phyloP scores from a whole-genome alignment of 92 coral and sea anemone genomes.

The Epizoanthus illoricatus region DNA sequence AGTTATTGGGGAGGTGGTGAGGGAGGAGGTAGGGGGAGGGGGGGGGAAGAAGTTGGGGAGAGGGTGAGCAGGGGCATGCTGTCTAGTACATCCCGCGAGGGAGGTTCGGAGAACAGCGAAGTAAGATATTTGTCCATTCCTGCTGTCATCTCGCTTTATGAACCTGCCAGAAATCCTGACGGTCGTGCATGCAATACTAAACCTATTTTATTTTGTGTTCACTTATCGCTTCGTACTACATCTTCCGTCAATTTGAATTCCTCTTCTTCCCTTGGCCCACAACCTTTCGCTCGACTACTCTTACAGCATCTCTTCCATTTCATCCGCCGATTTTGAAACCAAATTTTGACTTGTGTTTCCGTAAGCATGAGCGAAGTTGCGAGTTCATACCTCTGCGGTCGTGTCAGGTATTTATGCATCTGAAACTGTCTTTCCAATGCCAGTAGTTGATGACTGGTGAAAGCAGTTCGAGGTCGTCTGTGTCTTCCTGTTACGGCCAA shows the following conservation, averaged over 20 bases:
- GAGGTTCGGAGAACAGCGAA: no score
- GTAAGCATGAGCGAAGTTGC: slow-evolving; percentile 85
- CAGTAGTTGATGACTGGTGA: slow-evolving; percentile 83
- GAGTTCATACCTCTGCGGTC: slow-evolving; percentile 88
- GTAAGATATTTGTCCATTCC: no score
- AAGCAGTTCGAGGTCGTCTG: slow-evolving; percentile 88
- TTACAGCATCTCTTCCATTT: slow-evolving; percentile 87
- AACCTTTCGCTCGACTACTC: slow-evolving; percentile 38
- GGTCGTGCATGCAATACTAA: no score
- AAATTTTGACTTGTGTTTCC: slow-evolving; percentile 86
- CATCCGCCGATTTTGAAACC: slow-evolving; percentile 94
- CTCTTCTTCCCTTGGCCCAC: slow-evolving; percentile 16
- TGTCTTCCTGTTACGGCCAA: slow-evolving; percentile 67
- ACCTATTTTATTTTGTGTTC: background rate
- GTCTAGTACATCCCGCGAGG: no score
- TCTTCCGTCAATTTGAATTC: slow-evolving; percentile 1
- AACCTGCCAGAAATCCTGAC: no score
- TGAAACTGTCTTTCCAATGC: slow-evolving; percentile 87
- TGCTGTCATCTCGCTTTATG: no score
- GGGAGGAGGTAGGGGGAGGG: no score
- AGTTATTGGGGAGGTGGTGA: no score
- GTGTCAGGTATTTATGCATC: slow-evolving; percentile 75
- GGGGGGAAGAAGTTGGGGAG: no score
- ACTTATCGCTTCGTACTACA: slow-evolving; percentile 12
- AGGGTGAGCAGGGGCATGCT: no score